phyloP scores from a whole-genome alignment of 2,888 invertebrate genomes.

The Pachymerium ferrugineum region DNA sequence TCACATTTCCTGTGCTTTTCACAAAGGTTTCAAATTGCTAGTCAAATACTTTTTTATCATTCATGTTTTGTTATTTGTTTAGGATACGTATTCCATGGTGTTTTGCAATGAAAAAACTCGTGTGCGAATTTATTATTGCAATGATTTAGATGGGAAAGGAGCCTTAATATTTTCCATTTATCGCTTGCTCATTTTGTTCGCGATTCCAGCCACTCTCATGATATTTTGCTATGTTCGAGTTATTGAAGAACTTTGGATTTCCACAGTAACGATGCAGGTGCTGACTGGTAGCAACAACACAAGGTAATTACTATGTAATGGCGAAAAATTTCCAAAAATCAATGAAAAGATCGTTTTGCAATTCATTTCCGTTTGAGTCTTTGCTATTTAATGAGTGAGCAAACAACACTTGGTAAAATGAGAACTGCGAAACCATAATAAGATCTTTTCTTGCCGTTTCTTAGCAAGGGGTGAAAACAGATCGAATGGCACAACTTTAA shows the following conservation, averaged over 20 bases:
- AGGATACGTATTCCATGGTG: constrained; percentile 41
- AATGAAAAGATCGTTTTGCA: background rate
- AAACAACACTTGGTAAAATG: no score
- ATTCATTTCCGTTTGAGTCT: no score
- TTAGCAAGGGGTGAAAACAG: no score
- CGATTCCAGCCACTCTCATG: constrained; percentile 46
- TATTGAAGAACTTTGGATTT: constrained; percentile 48
- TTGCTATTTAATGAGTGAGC: no score
- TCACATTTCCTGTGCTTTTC: constrained; percentile 49
- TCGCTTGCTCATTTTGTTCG: constrained; percentile 46
- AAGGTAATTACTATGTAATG: no score
- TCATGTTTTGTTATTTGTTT: constrained; percentile 32
- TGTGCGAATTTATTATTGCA: constrained; percentile 46
- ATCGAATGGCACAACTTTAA: no score
- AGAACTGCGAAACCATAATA: no score
- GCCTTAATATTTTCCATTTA: constrained; percentile 44
- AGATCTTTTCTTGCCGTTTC: no score
- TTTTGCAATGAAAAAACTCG: constrained; percentile 45
- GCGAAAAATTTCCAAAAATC: no score
- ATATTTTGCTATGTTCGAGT: constrained; percentile 47
- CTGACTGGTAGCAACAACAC: constrained; percentile 43
- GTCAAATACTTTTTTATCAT: background rate
- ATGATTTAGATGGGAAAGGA: constrained; percentile 39
- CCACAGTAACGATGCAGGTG: constrained; percentile 46
- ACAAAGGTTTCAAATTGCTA: constrained; percentile 47